These are phyloP conservation scores for Willisornis vidua DNA, from an alignment of 2,113 vertebrate genomes.

Conservation along the genomic window DNA sequence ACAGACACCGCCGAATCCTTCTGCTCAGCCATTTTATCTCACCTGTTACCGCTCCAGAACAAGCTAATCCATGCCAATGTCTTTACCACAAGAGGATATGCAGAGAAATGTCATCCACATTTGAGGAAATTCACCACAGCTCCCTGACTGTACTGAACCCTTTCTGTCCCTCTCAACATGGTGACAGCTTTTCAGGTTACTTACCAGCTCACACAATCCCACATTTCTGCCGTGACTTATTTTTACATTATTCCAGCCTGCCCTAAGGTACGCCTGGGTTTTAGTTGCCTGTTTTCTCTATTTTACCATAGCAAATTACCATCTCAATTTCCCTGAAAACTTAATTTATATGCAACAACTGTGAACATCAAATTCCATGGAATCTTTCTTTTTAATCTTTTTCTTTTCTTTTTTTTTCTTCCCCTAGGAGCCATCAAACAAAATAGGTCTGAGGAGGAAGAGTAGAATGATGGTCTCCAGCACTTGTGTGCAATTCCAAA, in stretches of 20 bases:
- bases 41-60: background rate
- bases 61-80: background rate
- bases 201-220: background rate
- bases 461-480: background rate
- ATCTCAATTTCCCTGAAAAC: background rate
- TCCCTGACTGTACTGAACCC: background rate
- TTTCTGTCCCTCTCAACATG: background rate
- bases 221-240: background rate
- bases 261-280: background rate
- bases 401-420: background rate
- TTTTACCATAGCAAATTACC: background rate
- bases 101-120: background rate
- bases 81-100: background rate
- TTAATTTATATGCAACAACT: background rate
- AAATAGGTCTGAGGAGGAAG: background rate
- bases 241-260: background rate
- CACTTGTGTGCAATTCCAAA: background rate
- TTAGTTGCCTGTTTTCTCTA: background rate
- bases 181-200: background rate
- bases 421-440: background rate
- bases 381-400: background rate
- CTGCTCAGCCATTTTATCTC: background rate
- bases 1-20: background rate
- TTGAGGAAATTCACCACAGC: background rate
- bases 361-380: background rate